Evolutionary conservation across 2,888 invertebrate species (phyloP), one percentile per base, ranked within the genome.

Genomic region (Tromatobia lineatoria): DNA sequence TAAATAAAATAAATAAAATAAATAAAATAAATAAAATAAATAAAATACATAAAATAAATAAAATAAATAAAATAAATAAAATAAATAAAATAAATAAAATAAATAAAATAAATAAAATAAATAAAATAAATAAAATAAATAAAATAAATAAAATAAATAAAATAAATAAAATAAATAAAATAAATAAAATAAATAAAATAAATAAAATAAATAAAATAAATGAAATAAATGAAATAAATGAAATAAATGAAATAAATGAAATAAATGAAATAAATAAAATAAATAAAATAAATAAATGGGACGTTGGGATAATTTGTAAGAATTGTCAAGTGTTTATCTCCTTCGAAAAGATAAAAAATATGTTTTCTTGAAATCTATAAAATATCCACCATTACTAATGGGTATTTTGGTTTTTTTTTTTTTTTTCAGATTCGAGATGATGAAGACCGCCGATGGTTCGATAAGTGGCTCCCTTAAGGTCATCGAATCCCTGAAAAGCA

Each of bases 381-480:
- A 6, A n/a, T n/a, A 34, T 34, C n/a, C 7, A 29, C 18, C 18
- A 6, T 64, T 64, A 38, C 8, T 18, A 1, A 38, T 64, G 20
- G 0, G 2, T n/a, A 1, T 38, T 34, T 29, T 38, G 8, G 8
- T 73, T 23, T 20, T 73, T 52, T 3, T 73, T 23, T 20, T 73
- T 45, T 3, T 77, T 11, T 70, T 52, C 73, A 97, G 97, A 95
- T 95, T 97, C 94, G 97, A 97, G 94, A 96, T 97, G 95, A 94
- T 97, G 79, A 96, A 97, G 93, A 96, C 96, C 0, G 95, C 95
- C 85, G 97, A 97, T 91, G 96, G 97, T 3, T 96, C 97, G 70
- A 94, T 96, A 87, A 95, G 95, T 86, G 96, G 96, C 47, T 95
- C 96, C 0, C 93, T 96, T 57, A 95, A 95, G 88, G 94, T 94